phyloP scores from a whole-genome alignment of 2,113 vertebrate genomes.

The Notechis scutatus region DNA sequence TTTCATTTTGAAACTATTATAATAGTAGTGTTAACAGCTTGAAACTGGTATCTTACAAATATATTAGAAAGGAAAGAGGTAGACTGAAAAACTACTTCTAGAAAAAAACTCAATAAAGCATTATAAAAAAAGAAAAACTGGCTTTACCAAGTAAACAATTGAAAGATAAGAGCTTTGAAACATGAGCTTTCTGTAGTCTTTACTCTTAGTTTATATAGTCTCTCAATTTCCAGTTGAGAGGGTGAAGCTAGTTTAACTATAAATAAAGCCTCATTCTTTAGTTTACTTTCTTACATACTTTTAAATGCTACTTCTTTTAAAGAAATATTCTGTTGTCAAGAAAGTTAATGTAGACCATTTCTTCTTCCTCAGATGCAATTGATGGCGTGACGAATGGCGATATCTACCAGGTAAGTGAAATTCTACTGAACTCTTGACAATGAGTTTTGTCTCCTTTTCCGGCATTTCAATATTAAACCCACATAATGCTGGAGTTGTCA shows the following conservation, averaged over 20 bases:
- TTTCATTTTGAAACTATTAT: background rate
- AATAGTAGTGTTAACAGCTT: background rate
- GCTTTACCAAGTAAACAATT: background rate
- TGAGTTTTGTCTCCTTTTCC: background rate
- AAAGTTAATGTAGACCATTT: constrained; percentile 40
- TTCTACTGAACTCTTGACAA: background rate
- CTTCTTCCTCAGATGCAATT: constrained; percentile 70
- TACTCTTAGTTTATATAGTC: background rate
- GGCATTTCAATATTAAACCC: background rate
- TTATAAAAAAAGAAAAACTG: background rate
- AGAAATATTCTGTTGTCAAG: background rate
- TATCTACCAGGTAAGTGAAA: constrained; percentile 72
- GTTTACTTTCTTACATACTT: background rate
- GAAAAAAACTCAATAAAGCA: too few relatives aligned
- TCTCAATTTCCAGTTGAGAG: background rate
- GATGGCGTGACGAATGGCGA: constrained; percentile 85
- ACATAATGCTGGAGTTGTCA: background rate
- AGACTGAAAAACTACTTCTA: background rate
- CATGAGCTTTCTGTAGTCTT: background rate
- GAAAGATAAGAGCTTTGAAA: background rate
- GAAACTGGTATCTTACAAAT: background rate
- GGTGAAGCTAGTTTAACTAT: background rate
- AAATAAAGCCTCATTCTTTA: background rate
- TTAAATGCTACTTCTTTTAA: background rate
- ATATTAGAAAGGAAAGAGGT: background rate